Base-by-base conservation (phyloP, 2,113 vertebrate species). In the Pseudois nayaur region DNA sequence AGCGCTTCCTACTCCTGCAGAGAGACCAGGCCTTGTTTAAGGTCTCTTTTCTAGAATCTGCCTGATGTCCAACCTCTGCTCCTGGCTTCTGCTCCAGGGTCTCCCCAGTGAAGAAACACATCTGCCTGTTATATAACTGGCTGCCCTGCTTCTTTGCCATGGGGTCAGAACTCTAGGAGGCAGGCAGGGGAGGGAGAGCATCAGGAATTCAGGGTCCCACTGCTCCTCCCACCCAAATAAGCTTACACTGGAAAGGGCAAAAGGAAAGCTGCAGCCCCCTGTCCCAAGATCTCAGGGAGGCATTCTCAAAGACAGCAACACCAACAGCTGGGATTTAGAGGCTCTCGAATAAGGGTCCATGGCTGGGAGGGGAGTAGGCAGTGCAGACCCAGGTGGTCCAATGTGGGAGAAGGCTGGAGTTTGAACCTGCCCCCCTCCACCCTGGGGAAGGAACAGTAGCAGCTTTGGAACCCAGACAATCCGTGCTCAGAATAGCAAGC, bases 401-500 rank as follows among this genome's bases (percentile, higher is more conserved):
- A 76, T 15, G 67, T 62, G 48, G 83, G 76, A 60, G 76, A 96
- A 60, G 12, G 23, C 89, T 45, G 87, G 78, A 97, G 96, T 62
- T 81, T 93, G 71, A 87, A 89, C 76, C 87, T 76, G 74, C 43
- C 86, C 91, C 86, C 91, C 79, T 15, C 96, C 92, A 91, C 78
- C 92, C 96, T 87, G 89, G 97, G 57, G 43, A 97, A 97, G 94
- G 97, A 98, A 91, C 97, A 96, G 97, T 95, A 93, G 97, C 96
- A 91, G 98, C 97, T 98, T 98, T 98, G 98, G 98, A 99, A 98
- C 98, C 98, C 99, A 99, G 99, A 98, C 98, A 94, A 98, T 98
- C 93, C 98, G 98, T 99, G 99, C 98, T 78, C 89, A 97, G 99
- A 99, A 99, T 99, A 99, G 98, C 98, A 99, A 99, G 98, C 98